Evolutionary conservation across 2,797 vertebrate genomes (phyloP).

Genomic region (Siniperca undulata): DNA sequence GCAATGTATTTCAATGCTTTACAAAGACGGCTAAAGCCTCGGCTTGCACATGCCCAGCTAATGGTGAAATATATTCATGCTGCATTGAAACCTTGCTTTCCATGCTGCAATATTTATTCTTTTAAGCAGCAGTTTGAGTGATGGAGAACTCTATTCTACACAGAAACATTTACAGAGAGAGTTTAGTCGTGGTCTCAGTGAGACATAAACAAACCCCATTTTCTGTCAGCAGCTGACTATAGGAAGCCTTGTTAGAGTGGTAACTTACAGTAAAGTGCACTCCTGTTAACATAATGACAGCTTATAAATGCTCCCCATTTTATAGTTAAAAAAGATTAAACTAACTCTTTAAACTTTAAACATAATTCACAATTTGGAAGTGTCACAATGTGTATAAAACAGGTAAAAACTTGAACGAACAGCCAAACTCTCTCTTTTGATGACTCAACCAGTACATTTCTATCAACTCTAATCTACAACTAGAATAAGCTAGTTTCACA

Average conservation of each 20-base stretch:
- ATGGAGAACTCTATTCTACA: slow-evolving; percentile 55
- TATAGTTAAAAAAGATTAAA: not conserved
- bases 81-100: slow-evolving; percentile 83
- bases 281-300: slow-evolving; percentile 9
- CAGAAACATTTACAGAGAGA: slow-evolving; percentile 73
- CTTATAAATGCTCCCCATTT: not conserved
- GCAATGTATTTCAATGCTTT: slow-evolving; percentile 80
- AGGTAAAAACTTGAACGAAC: slow-evolving; percentile 7
- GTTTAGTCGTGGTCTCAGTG: slow-evolving; percentile 58
- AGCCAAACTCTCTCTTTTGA: slow-evolving; percentile 76
- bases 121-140: slow-evolving; percentile 60
- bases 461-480: slow-evolving; percentile 47
- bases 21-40: slow-evolving; percentile 62
- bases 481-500: slow-evolving; percentile 66
- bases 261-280: not conserved
- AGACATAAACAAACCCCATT: slow-evolving; percentile 10
- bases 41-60: slow-evolving; percentile 75
- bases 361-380: not conserved
- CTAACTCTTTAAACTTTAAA: slow-evolving; percentile 6
- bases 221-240: slow-evolving; percentile 18
- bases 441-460: slow-evolving; percentile 49
- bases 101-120: slow-evolving; percentile 73
- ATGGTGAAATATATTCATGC: slow-evolving; percentile 79
- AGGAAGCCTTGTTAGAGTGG: not conserved
- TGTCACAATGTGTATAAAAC: not conserved